Evolutionary conservation across 1,140 invertebrate genomes (phyloP).

Genomic region (Drosophila tropicalis): DNA sequence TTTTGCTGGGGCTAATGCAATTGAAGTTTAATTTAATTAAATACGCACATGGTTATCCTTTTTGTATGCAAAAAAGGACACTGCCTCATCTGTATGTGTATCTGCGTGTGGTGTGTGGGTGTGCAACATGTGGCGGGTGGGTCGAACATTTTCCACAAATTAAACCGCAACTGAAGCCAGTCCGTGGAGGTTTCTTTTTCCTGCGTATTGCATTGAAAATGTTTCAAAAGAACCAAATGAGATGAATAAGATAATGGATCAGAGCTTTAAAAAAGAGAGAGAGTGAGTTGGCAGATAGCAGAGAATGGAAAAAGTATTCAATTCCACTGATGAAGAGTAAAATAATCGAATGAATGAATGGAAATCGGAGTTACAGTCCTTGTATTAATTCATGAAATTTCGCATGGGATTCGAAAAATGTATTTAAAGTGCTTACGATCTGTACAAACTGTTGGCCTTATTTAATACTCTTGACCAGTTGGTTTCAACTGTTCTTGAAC

Average conservation of each 20-base stretch:
- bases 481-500: not conserved
- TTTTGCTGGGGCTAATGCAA: not conserved
- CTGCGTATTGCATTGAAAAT: not conserved
- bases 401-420: not conserved
- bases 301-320: not conserved
- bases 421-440: not conserved
- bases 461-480: not conserved
- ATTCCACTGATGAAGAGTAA: not conserved
- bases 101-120: not conserved
- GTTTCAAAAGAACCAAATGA: not conserved
- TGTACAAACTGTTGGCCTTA: not conserved
- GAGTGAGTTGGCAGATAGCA: not conserved
- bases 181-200: no score
- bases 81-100: not conserved
- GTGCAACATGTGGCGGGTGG: conserved; percentile 9
- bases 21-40: not conserved
- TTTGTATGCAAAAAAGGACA: not conserved
- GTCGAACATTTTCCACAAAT: conserved; percentile 51
- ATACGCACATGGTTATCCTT: not conserved
- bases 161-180: conserved; percentile 5
- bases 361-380: not conserved
- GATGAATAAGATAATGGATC: not conserved
- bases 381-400: conserved; percentile 9
- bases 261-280: not conserved
- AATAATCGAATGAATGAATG: not conserved